Evolutionary conservation across 2,113 vertebrate species (phyloP).

Genomic region (Crotalus helleri): DNA sequence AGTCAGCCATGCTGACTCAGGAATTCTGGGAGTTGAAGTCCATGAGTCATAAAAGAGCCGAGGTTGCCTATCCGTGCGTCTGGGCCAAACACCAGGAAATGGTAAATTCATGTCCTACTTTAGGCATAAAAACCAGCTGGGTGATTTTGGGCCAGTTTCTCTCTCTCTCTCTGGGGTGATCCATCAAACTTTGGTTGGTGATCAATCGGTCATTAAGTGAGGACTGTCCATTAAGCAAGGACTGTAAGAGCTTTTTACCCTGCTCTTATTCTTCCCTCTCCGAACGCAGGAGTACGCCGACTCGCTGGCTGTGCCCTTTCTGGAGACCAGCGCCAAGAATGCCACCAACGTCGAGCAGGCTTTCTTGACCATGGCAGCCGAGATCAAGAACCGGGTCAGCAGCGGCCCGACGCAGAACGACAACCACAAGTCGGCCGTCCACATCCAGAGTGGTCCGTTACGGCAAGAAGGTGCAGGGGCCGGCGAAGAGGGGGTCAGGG

Average conservation of each 20-base stretch:
- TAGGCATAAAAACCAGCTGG: no score
- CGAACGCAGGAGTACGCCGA: slow-evolving; percentile 26
- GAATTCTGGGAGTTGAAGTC: no score
- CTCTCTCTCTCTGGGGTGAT: not conserved
- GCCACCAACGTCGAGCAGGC: slow-evolving; percentile 74
- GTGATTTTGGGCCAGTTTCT: no score
- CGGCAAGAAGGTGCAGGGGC: not conserved
- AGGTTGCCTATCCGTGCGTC: no score
- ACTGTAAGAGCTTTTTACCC: not conserved
- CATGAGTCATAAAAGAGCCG: no score
- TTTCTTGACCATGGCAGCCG: slow-evolving; percentile 36
- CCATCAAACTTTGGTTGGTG: not conserved
- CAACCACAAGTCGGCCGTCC: slow-evolving; percentile 6
- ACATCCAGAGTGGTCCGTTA: slow-evolving; percentile 39
- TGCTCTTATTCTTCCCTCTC: not conserved
- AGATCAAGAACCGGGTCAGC: slow-evolving; percentile 46
- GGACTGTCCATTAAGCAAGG: not conserved
- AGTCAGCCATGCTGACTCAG: no score
- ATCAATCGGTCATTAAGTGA: not conserved
- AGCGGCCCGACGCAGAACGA: slow-evolving; percentile 23
- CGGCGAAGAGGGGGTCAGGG: slow-evolving; percentile 3
- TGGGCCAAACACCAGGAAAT: not conserved
- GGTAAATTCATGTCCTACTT: not conserved
- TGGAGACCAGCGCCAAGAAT: slow-evolving; percentile 74
- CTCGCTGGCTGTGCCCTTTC: slow-evolving; percentile 35